A percentile compares a stretch with the other conserved stretches of the same genome.
These are phyloP conservation scores for Cololabis saira DNA, from an alignment of 2,113 vertebrate genomes.

Conservation along the genomic window DNA sequence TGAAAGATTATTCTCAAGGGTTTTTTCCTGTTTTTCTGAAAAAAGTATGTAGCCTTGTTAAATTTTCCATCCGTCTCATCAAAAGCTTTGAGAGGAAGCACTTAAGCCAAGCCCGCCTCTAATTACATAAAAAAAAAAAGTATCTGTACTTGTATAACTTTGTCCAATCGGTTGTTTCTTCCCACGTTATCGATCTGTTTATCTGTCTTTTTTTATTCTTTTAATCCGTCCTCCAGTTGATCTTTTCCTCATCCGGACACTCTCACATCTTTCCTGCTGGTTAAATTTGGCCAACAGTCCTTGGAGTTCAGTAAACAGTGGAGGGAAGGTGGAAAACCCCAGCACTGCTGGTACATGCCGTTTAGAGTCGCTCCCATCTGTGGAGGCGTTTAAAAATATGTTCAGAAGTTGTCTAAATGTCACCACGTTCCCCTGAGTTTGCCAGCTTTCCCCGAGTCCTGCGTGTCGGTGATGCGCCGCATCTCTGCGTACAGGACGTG, in stretches of 20 bases:
- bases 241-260: not conserved
- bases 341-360: too few species aligned
- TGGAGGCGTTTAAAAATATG: not conserved
- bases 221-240: not conserved
- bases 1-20: not conserved
- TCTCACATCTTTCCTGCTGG: not conserved
- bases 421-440: not conserved
- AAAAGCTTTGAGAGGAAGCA: too few species aligned
- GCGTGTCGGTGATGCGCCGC: not conserved
- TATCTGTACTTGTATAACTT: too few species aligned
- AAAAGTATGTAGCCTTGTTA: too few species aligned
- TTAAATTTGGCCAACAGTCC: not conserved
- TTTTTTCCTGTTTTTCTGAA: not conserved
- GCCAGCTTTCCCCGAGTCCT: conserved; percentile 1
- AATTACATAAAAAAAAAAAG: too few species aligned
- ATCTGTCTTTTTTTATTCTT: not conserved
- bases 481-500: conserved; percentile 40
- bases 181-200: too few species aligned
- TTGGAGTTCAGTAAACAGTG: conserved; percentile 13
- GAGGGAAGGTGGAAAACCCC: conserved; percentile 3
- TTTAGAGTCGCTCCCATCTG: not conserved
- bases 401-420: conserved; percentile 15
- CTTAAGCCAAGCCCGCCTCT: too few species aligned
- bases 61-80: too few species aligned
- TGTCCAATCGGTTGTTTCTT: too few species aligned